Evolutionary conservation across 2,888 invertebrate species (phyloP), one percentile per base, ranked within the genome.

Genomic region (Cephus sareptanus): DNA sequence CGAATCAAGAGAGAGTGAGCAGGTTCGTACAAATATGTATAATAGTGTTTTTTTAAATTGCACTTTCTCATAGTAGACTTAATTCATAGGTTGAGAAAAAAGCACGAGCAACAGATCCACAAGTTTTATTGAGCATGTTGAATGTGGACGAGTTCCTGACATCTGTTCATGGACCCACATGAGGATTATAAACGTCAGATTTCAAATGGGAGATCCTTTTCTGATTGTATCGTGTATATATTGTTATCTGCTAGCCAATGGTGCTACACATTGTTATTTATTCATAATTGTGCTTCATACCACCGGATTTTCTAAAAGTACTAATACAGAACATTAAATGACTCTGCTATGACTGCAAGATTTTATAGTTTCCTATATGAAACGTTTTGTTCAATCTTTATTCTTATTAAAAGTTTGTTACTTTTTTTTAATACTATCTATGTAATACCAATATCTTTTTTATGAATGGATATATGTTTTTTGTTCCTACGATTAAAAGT

Each of bases 121-220:
- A 86, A 81, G 74, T 80, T 4, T 79, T 90, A 69, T 81, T 90
- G 11, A 87, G 80, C 34, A 85, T 85, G 76, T 76, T 89, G 73
- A 84, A 89, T 77, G 75, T 90, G 34, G 89, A 90, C 34, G 84
- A 88, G 75, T 88, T 90, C 77, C 81, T 90, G 34, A 86, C 87
- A 30, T 80, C 83, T 12, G 86, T 90, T 75, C 90, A 90, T 76
- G 89, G 88, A 73, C 87, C 89, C 34, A 83, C 81, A 11, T 88
- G 81, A 85, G 15, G 23, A 56, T 56, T 23, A 1, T 56, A 56
- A 56, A 56, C 23, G 23, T 71, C 23, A 23, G 31, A 74, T 74
- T 35, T 56, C 23, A 56, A 75, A 12, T 75, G n/a, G 15, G 30
- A 23, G 37, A 40, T 40, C 3, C 37, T 23, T 70, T 11, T 69